Evolutionary conservation across 2,797 vertebrate genomes (phyloP).

Genomic region (Myotis vivesi): DNA sequence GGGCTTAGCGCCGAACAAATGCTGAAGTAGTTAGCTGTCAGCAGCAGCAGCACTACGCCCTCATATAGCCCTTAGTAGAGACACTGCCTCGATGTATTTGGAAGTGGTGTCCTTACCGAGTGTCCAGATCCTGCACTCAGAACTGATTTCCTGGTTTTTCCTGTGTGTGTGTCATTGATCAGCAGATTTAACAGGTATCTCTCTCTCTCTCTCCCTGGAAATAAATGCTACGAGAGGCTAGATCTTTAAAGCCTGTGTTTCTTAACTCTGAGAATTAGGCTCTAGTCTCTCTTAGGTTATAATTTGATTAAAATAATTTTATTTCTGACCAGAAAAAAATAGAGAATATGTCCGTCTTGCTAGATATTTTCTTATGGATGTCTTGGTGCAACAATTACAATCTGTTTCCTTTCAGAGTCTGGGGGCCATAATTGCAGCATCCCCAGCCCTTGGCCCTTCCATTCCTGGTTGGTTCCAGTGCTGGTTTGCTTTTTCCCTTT

Average conservation of each 20-base stretch:
- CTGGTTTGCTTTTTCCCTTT: slow-evolving; percentile 72
- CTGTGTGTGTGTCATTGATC: neutral
- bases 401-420: slow-evolving; percentile 42
- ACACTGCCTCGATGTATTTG: neutral
- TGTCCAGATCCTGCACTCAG: neutral
- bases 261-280: neutral
- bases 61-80: neutral
- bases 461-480: slow-evolving; percentile 11
- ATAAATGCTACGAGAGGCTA: neutral
- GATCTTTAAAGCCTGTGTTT: slow-evolving; percentile 30
- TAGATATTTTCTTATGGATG: slow-evolving; percentile 49
- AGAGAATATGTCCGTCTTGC: neutral
- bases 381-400: slow-evolving; percentile 28
- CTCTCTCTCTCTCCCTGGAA: neutral
- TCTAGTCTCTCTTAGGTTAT: slow-evolving; percentile 30
- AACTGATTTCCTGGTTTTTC: slow-evolving; percentile 1
- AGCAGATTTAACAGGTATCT: neutral
- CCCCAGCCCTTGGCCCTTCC: neutral
- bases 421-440: slow-evolving; percentile 42
- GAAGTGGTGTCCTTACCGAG: neutral
- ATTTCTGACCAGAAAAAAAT: slow-evolving; percentile 15
- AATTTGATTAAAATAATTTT: slow-evolving; percentile 50
- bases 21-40: neutral
- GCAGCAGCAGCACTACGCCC: neutral
- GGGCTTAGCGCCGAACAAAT: neutral